Percentiles rank a stretch among this genome's conserved stretches.
Conservation (phyloP, 2,113 vertebrate species). For the Bufo gargarizans region DNA sequence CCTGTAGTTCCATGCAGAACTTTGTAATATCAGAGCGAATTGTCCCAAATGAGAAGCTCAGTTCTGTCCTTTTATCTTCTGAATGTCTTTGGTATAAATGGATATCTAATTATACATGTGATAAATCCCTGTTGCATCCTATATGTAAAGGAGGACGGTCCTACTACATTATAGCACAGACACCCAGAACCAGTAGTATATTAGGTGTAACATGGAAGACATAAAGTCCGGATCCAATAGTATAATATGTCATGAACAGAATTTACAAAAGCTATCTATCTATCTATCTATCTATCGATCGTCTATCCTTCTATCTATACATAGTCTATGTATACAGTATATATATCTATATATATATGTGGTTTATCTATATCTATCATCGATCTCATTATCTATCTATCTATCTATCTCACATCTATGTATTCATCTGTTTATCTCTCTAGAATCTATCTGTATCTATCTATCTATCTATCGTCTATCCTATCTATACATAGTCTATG, state of each 20-base stretch:
- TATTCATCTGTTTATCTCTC: background rate
- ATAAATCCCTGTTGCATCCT: background rate
- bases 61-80: background rate
- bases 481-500: too few relatives aligned
- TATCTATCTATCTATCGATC: background rate
- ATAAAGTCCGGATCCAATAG: too few relatives aligned
- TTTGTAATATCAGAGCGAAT: background rate
- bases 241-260: too few relatives aligned
- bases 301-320: background rate
- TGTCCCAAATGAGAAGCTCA: background rate
- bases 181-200: background rate
- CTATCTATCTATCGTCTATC: background rate
- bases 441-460: slow-evolving; percentile 12
- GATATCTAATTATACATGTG: background rate
- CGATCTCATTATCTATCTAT: background rate
- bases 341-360: background rate
- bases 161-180: background rate
- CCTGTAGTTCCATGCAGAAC: background rate
- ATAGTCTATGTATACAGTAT: too few relatives aligned
- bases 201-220: background rate
- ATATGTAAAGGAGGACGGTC: background rate
- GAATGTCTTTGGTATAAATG: background rate
- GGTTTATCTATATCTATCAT: background rate
- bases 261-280: background rate
- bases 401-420: slow-evolving; percentile 15